Base-by-base conservation (phyloP, 2,888 invertebrate genomes). In the Phlogophora meticulosa region DNA sequence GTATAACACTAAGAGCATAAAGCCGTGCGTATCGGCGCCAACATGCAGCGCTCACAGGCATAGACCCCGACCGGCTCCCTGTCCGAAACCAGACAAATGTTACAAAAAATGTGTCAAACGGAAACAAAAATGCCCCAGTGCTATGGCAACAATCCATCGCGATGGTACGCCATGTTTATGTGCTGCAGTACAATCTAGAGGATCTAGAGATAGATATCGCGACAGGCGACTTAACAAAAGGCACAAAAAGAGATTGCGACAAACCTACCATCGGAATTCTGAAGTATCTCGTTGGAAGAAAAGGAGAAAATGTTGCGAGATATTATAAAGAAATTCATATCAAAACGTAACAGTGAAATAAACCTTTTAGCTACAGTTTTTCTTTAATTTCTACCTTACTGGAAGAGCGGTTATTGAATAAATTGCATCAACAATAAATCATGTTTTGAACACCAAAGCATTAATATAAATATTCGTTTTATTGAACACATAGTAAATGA, bases 21-120 rank as follows among this genome's bases (percentile, higher is more conserved):
- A 93, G 84, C 91, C 94, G 49, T 94, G 94, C 78, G 82, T 91
- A 60, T 93, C 94, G 51, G 92, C 88, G 45, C 92, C 94, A 45
- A 85, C 90, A 78, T 94, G 94, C 85, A 91, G 91, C 73, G 85
- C 81, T 15, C 94, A 94, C 85, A 90, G 77, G 56, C 93, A 93
- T 73, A 88, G 93, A 73, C 94, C 93, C 2, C 88, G 91, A 42
- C 89, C 92, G 40, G 83, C 91, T 20, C 92, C 94, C 5, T 94
- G 94, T 67, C 88, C 91, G 13, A 65, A 88, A n/a, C 94, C 93
- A 42, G 92, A 94, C 64, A 84, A 89, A 68, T 95, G 94, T 80
- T 93, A 90, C 80, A 86, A 88, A 53, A 90, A 88, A 81, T 91
- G 92, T 75, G 88, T 85, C 53, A 90, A 82, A 72, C 81, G 82